These are phyloP conservation scores for Aphaenogaster ashmeadi DNA, from an alignment of 1,140 invertebrate genomes.

Conservation along the genomic window DNA sequence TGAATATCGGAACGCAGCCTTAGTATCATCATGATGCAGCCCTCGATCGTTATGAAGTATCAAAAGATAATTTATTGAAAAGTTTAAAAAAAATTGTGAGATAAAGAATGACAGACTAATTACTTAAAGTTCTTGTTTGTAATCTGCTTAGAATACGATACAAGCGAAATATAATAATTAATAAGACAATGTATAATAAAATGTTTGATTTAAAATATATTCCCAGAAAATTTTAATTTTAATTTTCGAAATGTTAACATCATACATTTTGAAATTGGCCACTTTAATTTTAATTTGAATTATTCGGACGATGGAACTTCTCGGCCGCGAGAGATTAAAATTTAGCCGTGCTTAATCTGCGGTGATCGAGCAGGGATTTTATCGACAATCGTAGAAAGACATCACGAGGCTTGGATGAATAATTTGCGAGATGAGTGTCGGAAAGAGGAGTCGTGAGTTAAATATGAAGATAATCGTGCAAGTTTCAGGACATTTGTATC, in stretches of 20 bases:
- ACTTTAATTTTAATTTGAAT: background rate
- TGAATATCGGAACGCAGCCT: too few relatives aligned
- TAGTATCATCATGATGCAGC: background rate
- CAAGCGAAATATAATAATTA: background rate
- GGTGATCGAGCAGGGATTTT: background rate
- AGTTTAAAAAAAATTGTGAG: background rate
- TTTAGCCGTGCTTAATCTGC: constrained; percentile 10
- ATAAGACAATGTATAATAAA: background rate
- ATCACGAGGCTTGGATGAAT: background rate
- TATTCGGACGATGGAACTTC: background rate
- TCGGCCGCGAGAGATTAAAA: background rate
- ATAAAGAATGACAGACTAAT: background rate
- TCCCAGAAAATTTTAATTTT: background rate
- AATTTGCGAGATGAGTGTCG: background rate
- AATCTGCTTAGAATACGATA: background rate
- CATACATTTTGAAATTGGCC: background rate
- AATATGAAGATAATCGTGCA: constrained; percentile 18
- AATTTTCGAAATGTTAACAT: background rate
- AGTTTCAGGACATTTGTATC: constrained; percentile 31
- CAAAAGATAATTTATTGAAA: background rate
- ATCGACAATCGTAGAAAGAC: constrained; percentile 1
- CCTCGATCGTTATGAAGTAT: background rate
- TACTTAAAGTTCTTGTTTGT: background rate
- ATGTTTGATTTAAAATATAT: background rate
- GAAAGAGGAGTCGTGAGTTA: background rate